Evolutionary conservation across 2,113 vertebrate species (phyloP), one percentile per base, ranked within the genome.

Genomic region (Calonectris borealis): DNA sequence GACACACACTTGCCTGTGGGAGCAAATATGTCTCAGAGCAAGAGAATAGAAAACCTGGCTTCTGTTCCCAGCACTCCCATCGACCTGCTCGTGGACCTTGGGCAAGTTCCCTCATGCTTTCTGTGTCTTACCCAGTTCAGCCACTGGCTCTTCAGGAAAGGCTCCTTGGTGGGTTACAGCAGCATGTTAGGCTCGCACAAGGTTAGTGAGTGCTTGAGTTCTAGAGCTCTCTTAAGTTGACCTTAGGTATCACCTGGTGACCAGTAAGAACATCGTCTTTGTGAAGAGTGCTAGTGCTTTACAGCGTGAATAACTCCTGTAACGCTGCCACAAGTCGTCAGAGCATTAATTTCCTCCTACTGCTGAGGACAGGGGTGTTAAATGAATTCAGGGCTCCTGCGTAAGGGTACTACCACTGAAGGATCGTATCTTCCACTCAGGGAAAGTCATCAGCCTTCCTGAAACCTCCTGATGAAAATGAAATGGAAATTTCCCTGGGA

Each of bases 141-240:
- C 42, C 49, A 9, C 19, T 1, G 6, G 16, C 36, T 1, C 54
- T 29, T 57, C 29, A 10, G 71, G 62, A 42, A 19, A 31, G 65
- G 32, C 7, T 29, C 69, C 61, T 5, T 9, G 46, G 16, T 32
- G 58, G n/a, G 24, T 11, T 64, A 4, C 32, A 22, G 52, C 40
- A 46, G 7, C 1, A 31, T 2, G 24, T 31, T 16, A 6, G 58
- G 36, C 24, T 62, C 18, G 5, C 42, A 1, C 12, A 7, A 8
- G 54, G 31, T 4, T 38, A 16, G 10, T 0, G 58, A 36, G 52
- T 1, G 32, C 46, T n/a, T 34, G 49, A 46, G 62, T 7, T 38
- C 31, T 42, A 13, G 26, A 76, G 15, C 12, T 34, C 10, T 13
- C 34, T 36, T 7, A 8, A 13, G 29, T 3, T 57, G 60, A 7